phyloP scores from a whole-genome alignment of 1,140 invertebrate genomes.

The Rhagoletis pomonella region DNA sequence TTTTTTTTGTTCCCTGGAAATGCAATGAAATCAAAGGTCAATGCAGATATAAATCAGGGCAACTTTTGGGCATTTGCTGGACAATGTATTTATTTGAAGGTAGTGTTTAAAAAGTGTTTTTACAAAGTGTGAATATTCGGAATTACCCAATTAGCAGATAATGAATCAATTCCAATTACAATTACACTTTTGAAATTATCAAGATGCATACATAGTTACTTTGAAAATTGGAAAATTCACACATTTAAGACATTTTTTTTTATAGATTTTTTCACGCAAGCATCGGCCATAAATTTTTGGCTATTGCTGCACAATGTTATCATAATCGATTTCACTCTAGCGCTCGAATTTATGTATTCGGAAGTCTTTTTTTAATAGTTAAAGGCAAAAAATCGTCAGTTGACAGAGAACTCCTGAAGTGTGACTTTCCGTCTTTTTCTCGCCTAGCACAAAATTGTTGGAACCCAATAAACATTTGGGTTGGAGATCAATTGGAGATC shows the following conservation, averaged over 20 bases:
- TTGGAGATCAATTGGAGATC: too few relatives aligned
- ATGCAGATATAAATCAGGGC: conserved; percentile 19
- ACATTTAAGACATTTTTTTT: conserved; percentile 19
- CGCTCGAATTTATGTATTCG: too few relatives aligned
- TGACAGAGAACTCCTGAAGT: too few relatives aligned
- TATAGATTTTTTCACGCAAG: background rate
- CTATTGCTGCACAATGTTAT: background rate
- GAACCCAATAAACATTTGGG: too few relatives aligned
- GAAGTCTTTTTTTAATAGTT: too few relatives aligned
- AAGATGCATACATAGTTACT: background rate
- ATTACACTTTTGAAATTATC: background rate
- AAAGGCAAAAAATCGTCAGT: too few relatives aligned
- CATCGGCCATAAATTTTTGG: background rate
- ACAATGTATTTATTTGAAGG: background rate
- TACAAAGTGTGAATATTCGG: conserved; percentile 28
- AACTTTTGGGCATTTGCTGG: background rate
- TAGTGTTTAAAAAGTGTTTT: background rate
- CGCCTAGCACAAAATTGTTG: too few relatives aligned
- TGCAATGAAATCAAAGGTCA: conserved; percentile 22
- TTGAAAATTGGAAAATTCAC: conserved; percentile 1
- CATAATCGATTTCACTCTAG: too few relatives aligned
- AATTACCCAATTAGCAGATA: conserved; percentile 46
- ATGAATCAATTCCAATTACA: conserved; percentile 39
- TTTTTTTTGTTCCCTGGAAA: conserved; percentile 29
- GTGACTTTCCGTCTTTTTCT: too few relatives aligned